Evolutionary conservation across 1,140 invertebrate species (phyloP), one percentile per base, ranked within the genome.

Genomic region (Bicyclus anynana): DNA sequence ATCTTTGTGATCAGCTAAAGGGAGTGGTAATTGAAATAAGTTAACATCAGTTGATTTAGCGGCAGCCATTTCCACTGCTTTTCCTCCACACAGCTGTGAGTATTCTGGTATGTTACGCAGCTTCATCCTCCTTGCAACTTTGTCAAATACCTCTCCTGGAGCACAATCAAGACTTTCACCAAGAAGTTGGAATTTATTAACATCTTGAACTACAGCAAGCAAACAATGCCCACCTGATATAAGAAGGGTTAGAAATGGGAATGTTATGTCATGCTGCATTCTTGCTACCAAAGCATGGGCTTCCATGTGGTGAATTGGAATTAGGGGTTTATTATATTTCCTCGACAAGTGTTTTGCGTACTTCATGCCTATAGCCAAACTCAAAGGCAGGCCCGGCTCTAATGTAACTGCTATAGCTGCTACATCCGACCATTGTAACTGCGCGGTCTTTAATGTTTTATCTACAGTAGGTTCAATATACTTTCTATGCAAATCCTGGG

Each of bases 221-320:
- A 98, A 89, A 86, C 95, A 96, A 81, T 99, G 97, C 5, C 97
- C 97, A 46, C 97, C 97, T 75, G 97, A 99, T 60, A 97, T 94
- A 1, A 99, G 87, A 10, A 99, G 82, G 10, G 95, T 95, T 33
- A 99, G 87, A 89, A 95, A 99, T 53, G 98, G 98, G 91, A 97
- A 99, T 48, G 93, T 79, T 42, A 99, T 90, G 47, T 66, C 55
- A 64, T 84, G 59, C 55, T 91, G 79, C 77, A 98, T 94, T 81
- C 97, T 90, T 7, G 91, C 93, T 27, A 94, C 97, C 48, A 99
- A 84, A 17, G 98, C 97, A 91, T 99, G 98, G 3, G 98, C 98
- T 91, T 99, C 93, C 98, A 99, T 99, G 67, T 99, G 98, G 90
- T 99, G 98, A 71, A 99, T 96, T 0, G 97, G 97, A 75, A 99